These are phyloP conservation scores for Myripristis jacobus DNA, from an alignment of 2,797 vertebrate genomes.

Conservation along the genomic window DNA sequence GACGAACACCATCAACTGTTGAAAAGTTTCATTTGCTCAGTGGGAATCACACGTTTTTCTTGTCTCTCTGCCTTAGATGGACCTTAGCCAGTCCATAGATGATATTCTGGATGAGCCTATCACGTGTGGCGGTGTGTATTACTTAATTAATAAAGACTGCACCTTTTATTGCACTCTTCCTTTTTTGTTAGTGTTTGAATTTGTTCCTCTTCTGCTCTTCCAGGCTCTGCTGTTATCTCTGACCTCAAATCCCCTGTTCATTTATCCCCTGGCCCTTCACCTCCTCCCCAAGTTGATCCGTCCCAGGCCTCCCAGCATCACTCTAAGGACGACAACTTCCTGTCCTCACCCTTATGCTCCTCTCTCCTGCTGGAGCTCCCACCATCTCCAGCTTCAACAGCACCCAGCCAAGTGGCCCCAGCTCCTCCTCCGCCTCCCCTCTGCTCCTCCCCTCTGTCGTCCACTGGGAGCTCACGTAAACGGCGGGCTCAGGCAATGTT, in stretches of 20 bases:
- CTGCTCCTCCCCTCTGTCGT: slow-evolving; percentile 83
- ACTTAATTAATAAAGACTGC: slow-evolving; percentile 20
- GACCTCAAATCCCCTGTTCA: slow-evolving; percentile 70
- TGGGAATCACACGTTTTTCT: slow-evolving; percentile 23
- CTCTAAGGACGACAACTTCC: slow-evolving; percentile 78
- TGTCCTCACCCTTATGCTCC: slow-evolving; percentile 86
- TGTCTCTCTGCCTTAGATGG: slow-evolving; percentile 81
- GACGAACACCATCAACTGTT: neutral
- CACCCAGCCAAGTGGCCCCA: slow-evolving; percentile 74
- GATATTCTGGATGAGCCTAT: slow-evolving; percentile 89
- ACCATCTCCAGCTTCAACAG: slow-evolving; percentile 79
- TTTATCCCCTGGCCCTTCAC: slow-evolving; percentile 39
- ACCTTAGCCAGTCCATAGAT: slow-evolving; percentile 88
- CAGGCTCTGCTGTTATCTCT: slow-evolving; percentile 69
- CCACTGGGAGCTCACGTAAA: slow-evolving; percentile 77
- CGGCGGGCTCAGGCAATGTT: slow-evolving; percentile 79
- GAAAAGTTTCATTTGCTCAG: slow-evolving; percentile 1
- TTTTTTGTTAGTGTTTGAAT: slow-evolving; percentile 33
- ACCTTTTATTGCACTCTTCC: neutral
- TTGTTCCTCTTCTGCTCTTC: slow-evolving; percentile 37
- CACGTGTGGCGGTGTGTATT: slow-evolving; percentile 77
- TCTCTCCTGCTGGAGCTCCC: slow-evolving; percentile 86
- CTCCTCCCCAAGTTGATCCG: slow-evolving; percentile 63
- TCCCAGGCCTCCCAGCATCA: slow-evolving; percentile 64
- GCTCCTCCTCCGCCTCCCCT: slow-evolving; percentile 81